Evolutionary conservation across 2,888 invertebrate species (phyloP).

Genomic region (Nudaria mundana): DNA sequence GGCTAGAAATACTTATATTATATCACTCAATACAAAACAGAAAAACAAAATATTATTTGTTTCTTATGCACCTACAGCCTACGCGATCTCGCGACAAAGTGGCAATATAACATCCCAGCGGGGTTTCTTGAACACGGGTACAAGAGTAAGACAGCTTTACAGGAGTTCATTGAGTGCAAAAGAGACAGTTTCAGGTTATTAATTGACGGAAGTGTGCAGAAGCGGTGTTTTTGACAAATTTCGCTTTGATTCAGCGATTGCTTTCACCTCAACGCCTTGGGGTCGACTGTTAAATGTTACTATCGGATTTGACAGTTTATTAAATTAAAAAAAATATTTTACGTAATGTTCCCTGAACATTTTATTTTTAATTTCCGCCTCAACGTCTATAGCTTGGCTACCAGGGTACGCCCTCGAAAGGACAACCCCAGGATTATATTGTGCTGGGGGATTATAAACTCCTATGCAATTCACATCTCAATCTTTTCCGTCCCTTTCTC

Average conservation of each 20-base stretch:
- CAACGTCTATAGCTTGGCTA: too few species aligned
- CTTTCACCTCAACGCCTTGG: conserved; percentile 73
- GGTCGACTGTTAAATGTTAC: conserved; percentile 55
- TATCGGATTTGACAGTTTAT: conserved; percentile 40
- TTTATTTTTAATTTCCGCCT: too few species aligned
- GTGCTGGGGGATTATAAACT: too few species aligned
- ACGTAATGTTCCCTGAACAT: too few species aligned
- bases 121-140: conserved; percentile 79
- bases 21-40: too few species aligned
- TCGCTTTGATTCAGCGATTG: conserved; percentile 79
- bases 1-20: too few species aligned
- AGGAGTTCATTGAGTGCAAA: conserved; percentile 27
- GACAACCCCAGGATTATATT: too few species aligned
- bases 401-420: too few species aligned
- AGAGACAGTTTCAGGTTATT: conserved; percentile 62
- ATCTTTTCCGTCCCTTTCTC: too few species aligned
- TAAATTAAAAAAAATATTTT: too few species aligned
- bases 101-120: conserved; percentile 79
- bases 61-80: conserved; percentile 57
- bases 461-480: too few species aligned
- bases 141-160: conserved; percentile 47
- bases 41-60: conserved; percentile 75
- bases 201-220: conserved; percentile 78
- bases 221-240: conserved; percentile 80
- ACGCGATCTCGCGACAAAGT: conserved; percentile 77